Evolutionary conservation across 2,113 vertebrate genomes (phyloP).

Genomic region (Plecturocebus donacophilus): DNA sequence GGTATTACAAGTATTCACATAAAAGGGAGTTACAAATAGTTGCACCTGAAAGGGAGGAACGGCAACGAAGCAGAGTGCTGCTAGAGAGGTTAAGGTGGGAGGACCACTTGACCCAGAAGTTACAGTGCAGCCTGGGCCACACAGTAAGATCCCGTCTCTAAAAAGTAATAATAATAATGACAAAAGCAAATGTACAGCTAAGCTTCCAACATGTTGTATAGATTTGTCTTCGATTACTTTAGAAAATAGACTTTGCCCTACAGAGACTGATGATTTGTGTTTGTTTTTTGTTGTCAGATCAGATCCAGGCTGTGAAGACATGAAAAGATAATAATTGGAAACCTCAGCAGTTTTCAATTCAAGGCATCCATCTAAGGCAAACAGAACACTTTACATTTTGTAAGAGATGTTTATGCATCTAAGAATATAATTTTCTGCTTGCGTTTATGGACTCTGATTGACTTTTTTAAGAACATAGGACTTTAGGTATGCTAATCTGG

Average conservation of each 20-base stretch:
- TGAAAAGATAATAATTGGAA: slow-evolving; percentile 81
- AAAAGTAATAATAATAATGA: background rate
- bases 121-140: background rate
- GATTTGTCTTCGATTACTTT: slow-evolving; percentile 12
- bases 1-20: background rate
- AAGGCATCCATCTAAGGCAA: slow-evolving; percentile 55
- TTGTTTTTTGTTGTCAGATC: slow-evolving; percentile 84
- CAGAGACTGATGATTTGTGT: slow-evolving; percentile 50
- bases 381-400: slow-evolving; percentile 66
- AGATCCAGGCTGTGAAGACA: slow-evolving; percentile 89
- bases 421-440: slow-evolving; percentile 71
- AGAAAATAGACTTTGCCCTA: slow-evolving; percentile 18
- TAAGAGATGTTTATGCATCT: slow-evolving; percentile 33
- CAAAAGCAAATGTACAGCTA: background rate
- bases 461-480: slow-evolving; percentile 75
- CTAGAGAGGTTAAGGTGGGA: background rate
- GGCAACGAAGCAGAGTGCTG: background rate
- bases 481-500: slow-evolving; percentile 64
- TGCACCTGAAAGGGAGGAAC: background rate
- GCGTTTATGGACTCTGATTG: slow-evolving; percentile 69
- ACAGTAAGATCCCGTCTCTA: background rate
- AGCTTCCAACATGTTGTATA: background rate
- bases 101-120: background rate
- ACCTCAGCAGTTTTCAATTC: slow-evolving; percentile 61
- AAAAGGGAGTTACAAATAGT: background rate